Percentiles rank a stretch among this genome's conserved stretches.
phyloP scores from a whole-genome alignment of 2,888 invertebrate genomes.

The Ellobium chinense region DNA sequence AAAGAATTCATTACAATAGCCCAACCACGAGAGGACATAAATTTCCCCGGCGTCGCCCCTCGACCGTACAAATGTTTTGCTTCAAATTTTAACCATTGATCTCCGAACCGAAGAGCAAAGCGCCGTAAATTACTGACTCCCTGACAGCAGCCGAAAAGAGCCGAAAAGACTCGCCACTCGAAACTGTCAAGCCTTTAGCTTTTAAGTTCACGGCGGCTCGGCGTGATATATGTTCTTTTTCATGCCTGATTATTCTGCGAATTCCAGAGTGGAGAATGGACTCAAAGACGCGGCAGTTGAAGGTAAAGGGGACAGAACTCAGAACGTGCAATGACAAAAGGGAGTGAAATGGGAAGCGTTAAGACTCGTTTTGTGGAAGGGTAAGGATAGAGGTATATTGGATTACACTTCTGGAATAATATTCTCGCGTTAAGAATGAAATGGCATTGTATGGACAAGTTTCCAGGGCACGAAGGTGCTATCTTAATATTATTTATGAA shows the following conservation, averaged over 20 bases:
- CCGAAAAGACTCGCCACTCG: conserved; percentile 20
- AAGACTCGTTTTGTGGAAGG: too few relatives aligned
- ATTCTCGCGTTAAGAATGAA: too few relatives aligned
- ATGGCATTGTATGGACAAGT: too few relatives aligned
- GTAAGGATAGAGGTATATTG: too few relatives aligned
- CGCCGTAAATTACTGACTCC: conserved; percentile 41
- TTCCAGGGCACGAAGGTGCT: too few relatives aligned
- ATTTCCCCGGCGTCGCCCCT: conserved; percentile 35
- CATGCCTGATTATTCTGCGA: conserved; percentile 26
- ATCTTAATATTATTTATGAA: too few relatives aligned
- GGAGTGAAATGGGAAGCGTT: too few relatives aligned
- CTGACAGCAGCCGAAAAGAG: conserved; percentile 34
- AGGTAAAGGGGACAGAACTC: not conserved
- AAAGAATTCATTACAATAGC: conserved; percentile 1
- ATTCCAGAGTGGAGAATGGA: conserved; percentile 30
- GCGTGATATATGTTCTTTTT: conserved; percentile 37
- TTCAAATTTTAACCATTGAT: conserved; percentile 44
- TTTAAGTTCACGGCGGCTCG: conserved; percentile 7
- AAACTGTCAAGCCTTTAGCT: conserved; percentile 31
- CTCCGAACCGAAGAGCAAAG: conserved; percentile 37
- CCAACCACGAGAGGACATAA: conserved; percentile 39
- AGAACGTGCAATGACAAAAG: too few relatives aligned
- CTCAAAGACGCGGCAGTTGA: not conserved
- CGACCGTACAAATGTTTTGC: conserved; percentile 46
- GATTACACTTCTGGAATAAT: too few relatives aligned